Evolutionary conservation across 1,140 invertebrate genomes (phyloP), one percentile per base, ranked within the genome.

Genomic region (Drosophila hydei): DNA sequence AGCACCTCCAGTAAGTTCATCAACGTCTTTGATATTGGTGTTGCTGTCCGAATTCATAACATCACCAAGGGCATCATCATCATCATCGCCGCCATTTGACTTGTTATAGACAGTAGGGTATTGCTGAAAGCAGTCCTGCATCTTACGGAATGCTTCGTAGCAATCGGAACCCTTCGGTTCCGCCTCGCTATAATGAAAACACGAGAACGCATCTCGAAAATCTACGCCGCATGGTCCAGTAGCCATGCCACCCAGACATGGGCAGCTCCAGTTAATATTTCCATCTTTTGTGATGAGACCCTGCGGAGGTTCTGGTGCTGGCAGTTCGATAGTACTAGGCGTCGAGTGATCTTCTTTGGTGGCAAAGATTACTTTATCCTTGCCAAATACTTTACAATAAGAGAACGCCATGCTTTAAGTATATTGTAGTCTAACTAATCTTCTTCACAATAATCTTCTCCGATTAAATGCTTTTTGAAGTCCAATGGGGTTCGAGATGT

Each of bases 201-300:
- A 99, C 16, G 96, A 96, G 91, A 99, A 98, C 0, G 98, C 97
- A 71, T 98, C 96, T 54, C 98, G 92, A 92, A 99, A 99, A 91
- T 98, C 95, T 11, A 96, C 92, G 0, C 97, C 98, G 92, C 98
- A 99, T 0, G 98, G 98, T 2, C 98, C 98, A 4, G 96, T 97
- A 4, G 97, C 96, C 96, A 98, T 98, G 12, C 97, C 97, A 23
- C 98, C 98, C 16, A 99, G 93, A 92, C 98, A 99, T 0, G 98
- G 98, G 88, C 98, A 99, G 89, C 96, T 96, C 97, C 98, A 99
- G 92, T 99, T 99, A 62, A 99, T 98, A 48, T 96, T 95, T 5
- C 98, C 98, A 93, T 97, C 96, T 1, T 95, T 93, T 27, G 97
- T 92, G 62, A 99, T 95, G 1, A 98, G 92, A 25, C 98, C 97